These are phyloP conservation scores for Neodontobutis hainanensis DNA, from an alignment of 2,113 vertebrate genomes.

Conservation along the genomic window DNA sequence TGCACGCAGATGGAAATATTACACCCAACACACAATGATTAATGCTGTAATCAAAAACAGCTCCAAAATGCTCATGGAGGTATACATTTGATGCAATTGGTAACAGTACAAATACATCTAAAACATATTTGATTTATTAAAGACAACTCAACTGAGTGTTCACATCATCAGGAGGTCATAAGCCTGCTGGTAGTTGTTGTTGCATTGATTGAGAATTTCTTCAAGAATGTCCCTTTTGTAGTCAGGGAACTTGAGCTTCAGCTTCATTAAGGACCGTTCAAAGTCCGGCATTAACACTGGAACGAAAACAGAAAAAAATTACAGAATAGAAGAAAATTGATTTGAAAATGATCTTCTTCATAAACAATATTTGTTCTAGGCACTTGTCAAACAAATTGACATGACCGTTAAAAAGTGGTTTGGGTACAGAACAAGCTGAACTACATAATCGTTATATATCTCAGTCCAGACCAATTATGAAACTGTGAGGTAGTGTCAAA, in stretches of 20 bases:
- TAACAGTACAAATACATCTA: background rate
- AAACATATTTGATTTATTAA: background rate
- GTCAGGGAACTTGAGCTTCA: constrained; percentile 57
- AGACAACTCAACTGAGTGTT: constrained; percentile 10
- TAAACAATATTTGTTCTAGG: too few relatives aligned
- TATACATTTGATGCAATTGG: background rate
- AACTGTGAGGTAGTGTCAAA: too few relatives aligned
- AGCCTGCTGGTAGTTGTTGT: constrained; percentile 59
- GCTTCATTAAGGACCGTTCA: constrained; percentile 65
- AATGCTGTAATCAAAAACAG: constrained; percentile 40
- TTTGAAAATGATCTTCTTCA: too few relatives aligned
- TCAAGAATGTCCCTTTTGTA: constrained; percentile 50
- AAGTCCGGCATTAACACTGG: constrained; percentile 40
- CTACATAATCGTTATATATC: too few relatives aligned
- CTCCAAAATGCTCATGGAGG: constrained; percentile 3
- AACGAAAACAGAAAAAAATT: constrained; percentile 37
- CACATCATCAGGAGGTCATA: constrained; percentile 41
- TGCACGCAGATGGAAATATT: constrained; percentile 39
- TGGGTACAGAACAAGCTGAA: too few relatives aligned
- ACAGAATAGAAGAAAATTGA: too few relatives aligned
- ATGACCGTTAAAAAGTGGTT: too few relatives aligned
- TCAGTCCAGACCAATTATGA: too few relatives aligned
- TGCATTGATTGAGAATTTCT: constrained; percentile 72
- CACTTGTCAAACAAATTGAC: too few relatives aligned
- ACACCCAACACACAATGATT: constrained; percentile 36